phyloP scores from a whole-genome alignment of 1,140 invertebrate genomes.

The Mizuhopecten yessoensis region DNA sequence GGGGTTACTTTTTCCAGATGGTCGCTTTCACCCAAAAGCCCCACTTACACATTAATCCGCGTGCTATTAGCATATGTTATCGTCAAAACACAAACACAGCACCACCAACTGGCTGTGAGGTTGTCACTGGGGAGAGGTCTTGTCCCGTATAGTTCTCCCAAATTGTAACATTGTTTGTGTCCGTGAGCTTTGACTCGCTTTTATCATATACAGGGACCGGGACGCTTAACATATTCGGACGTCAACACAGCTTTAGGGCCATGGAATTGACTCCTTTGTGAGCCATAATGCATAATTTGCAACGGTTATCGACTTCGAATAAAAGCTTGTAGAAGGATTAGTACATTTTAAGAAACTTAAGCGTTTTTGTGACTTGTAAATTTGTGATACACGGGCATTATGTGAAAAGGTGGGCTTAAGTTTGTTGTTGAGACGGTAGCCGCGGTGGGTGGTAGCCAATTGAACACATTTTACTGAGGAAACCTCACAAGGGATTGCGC shows the following conservation, averaged over 20 bases:
- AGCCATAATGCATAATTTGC: slow-evolving; percentile 26
- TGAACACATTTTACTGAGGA: neutral
- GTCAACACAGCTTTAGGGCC: slow-evolving; percentile 31
- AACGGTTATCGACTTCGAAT: slow-evolving; percentile 38
- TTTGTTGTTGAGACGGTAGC: neutral
- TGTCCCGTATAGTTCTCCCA: slow-evolving; percentile 32
- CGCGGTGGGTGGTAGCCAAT: slow-evolving; percentile 13
- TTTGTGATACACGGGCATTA: slow-evolving; percentile 38
- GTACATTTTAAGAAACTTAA: slow-evolving; percentile 40
- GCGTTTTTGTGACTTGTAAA: slow-evolving; percentile 38
- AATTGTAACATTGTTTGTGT: slow-evolving; percentile 30
- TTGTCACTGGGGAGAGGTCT: neutral
- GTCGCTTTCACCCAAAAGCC: slow-evolving; percentile 31
- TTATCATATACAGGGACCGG: neutral
- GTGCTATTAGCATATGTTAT: slow-evolving; percentile 34
- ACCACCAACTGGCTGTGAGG: neutral
- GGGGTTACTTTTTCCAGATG: slow-evolving; percentile 31
- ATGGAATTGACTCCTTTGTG: slow-evolving; percentile 38
- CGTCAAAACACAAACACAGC: slow-evolving; percentile 23
- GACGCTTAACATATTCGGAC: slow-evolving; percentile 32
- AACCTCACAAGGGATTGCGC: slow-evolving; percentile 31
- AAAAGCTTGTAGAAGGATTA: slow-evolving; percentile 39
- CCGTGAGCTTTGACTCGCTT: slow-evolving; percentile 30
- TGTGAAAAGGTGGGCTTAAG: slow-evolving; percentile 32
- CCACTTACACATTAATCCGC: slow-evolving; percentile 32